Evolutionary conservation across 30 jellyfish, hydroid and myxozoan genomes (phyloP), one percentile per base, ranked within the genome.

Genomic region (Aurelia sp.): DNA sequence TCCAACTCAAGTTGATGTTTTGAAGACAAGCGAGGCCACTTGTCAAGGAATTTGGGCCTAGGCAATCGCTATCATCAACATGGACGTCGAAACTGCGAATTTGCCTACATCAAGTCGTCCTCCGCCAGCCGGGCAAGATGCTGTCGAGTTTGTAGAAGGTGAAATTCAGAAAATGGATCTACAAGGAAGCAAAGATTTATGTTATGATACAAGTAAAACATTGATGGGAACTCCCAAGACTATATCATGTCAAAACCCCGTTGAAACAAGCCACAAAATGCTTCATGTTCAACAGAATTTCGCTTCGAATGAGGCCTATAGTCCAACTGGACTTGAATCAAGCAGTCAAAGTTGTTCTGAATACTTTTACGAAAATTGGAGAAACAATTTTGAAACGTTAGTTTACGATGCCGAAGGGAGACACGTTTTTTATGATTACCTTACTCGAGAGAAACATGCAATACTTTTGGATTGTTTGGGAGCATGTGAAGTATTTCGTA

Each of bases 111-210:
- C 97, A 60, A 81, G 92, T 78, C 94, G 97, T 33, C 94, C 92
- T 66, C 91, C 94, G 63, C 97, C 97, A 55, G 92, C 97, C 60
- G 97, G 97, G 71, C 97, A 90, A 65, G 97, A 90, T 78, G 89
- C 97, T 47, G 75, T 76, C 53, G 97, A 90, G 41, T 72, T 77
- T 52, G 62, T 41, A 40, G 97, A 90, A 38, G 80, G 77, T 20
- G 90, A 82, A 51, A 57, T 76, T 60, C 77, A 82, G 51, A 63
- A 83, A 16, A 18, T 63, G 12, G 86, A 75, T 15, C 72, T 60
- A 40, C 78, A 76, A 59, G 82, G 81, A 84, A 61, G 57, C 13
- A 84, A 59, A 72, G 87, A 74, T 38, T 17, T n/a, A 18, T 61
- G 72, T 69, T 78, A 62, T 53, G 89, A 78, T 40, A 30, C 57